Evolutionary conservation across 2,888 invertebrate species (phyloP).

Genomic region (Yponomeuta sedellus): DNA sequence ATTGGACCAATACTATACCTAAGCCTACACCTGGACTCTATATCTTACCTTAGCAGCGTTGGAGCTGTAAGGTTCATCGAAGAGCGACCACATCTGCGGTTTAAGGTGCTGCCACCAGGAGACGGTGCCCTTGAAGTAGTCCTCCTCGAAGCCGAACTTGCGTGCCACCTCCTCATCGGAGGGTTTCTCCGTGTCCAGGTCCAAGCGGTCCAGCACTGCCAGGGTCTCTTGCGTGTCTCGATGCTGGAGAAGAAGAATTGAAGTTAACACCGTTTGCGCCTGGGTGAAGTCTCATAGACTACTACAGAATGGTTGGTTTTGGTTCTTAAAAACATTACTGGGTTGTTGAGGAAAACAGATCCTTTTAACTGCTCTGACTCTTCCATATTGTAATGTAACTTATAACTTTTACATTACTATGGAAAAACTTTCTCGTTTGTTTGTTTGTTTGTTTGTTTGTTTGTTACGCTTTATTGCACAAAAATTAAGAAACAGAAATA

Average conservation of each 20-base stretch:
- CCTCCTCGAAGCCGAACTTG: conserved; percentile 97
- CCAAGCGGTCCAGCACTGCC: conserved; percentile 96
- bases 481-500: too few relatives aligned
- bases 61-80: conserved; percentile 99
- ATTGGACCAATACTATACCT: too few relatives aligned
- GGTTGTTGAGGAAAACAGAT: too few relatives aligned
- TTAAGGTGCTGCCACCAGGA: conserved; percentile 98
- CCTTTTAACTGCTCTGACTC: too few relatives aligned
- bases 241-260: conserved; percentile 77
- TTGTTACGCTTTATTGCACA: too few relatives aligned
- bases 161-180: conserved; percentile 98
- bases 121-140: conserved; percentile 91
- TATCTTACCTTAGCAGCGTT: conserved; percentile 92
- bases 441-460: too few relatives aligned
- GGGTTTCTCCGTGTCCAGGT: conserved; percentile 98
- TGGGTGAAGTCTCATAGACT: neutral
- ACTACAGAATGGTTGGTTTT: neutral
- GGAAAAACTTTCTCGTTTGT: too few relatives aligned
- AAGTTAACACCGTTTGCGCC: neutral
- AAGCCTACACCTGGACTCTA: too few relatives aligned
- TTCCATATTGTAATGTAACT: too few relatives aligned
- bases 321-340: too few relatives aligned
- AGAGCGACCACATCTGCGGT: conserved; percentile 98
- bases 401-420: too few relatives aligned
- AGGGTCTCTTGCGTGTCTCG: conserved; percentile 99